phyloP scores from a whole-genome alignment of 2,797 vertebrate species.

The Xenops minutus region DNA sequence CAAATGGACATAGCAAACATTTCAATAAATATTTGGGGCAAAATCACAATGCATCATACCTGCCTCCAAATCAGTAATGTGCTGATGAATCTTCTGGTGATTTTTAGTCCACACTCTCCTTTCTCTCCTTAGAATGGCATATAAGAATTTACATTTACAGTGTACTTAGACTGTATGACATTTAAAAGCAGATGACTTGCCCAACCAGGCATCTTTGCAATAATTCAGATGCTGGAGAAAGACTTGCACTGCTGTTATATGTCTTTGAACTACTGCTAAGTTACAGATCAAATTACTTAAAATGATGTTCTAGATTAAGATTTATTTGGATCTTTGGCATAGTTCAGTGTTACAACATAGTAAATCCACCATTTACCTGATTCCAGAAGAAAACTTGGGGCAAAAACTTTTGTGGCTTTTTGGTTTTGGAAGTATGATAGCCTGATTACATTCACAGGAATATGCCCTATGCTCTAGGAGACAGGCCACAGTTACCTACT shows the following conservation, averaged over 20 bases:
- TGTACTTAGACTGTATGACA: neutral
- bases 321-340: neutral
- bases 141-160: neutral
- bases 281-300: neutral
- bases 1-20: neutral
- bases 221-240: neutral
- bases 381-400: neutral
- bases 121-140: neutral
- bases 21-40: neutral
- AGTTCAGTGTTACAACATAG: neutral
- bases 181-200: neutral
- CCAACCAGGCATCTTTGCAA: neutral
- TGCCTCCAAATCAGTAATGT: neutral
- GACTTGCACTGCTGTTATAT: neutral
- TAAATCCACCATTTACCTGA: neutral
- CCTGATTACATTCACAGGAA: neutral
- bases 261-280: neutral
- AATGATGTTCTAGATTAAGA: neutral
- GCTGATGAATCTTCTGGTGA: neutral
- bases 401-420: neutral
- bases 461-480: neutral
- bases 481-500: neutral
- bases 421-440: neutral
- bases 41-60: neutral
- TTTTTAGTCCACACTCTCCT: neutral